Conservation (phyloP, 2,888 invertebrate species). For the Ennomos erosarius region DNA sequence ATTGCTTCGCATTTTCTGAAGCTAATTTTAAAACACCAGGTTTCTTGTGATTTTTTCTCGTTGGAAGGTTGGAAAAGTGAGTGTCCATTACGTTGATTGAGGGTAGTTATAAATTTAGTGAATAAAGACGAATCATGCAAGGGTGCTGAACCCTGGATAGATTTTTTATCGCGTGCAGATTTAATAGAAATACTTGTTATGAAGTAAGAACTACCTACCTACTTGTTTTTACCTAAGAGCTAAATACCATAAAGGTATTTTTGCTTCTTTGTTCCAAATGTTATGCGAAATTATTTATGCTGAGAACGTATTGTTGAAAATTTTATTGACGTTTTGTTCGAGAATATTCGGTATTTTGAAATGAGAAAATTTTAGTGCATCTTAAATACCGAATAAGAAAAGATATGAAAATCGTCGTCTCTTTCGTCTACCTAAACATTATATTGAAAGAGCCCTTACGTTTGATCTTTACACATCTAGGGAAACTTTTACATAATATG, state of each 20-base stretch:
- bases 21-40: no score
- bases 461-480: background rate
- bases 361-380: no score
- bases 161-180: slow-evolving; percentile 13
- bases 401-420: no score
- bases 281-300: slow-evolving; percentile 3
- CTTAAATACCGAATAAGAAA: no score
- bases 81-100: background rate
- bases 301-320: slow-evolving; percentile 5
- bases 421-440: no score
- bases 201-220: no score
- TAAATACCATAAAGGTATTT: slow-evolving; percentile 25
- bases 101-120: slow-evolving; percentile 1
- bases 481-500: no score
- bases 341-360: slow-evolving; percentile 4
- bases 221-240: slow-evolving; percentile 26
- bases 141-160: no score
- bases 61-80: no score
- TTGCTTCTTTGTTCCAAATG: slow-evolving; percentile 19
- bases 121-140: background rate
- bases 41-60: no score
- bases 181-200: slow-evolving; percentile 25
- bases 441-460: no score
- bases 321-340: slow-evolving; percentile 4
- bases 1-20: no score